Percentiles rank a stretch among this genome's conserved stretches.
These are phyloP conservation scores for Microtus richardsoni DNA, from an alignment of 2,113 vertebrate species.

Conservation along the genomic window DNA sequence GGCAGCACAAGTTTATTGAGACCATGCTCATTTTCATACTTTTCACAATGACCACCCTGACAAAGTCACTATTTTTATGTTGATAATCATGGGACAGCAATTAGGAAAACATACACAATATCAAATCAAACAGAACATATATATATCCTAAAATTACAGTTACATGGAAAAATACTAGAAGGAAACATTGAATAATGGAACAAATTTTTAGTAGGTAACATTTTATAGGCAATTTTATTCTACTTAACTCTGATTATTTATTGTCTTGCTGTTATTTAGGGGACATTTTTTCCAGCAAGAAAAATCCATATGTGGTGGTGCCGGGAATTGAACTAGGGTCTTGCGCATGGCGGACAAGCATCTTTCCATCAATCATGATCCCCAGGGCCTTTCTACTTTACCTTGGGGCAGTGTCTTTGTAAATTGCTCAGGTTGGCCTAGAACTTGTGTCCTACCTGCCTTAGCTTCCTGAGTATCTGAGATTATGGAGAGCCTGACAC, in stretches of 20 bases:
- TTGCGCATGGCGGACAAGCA: background rate
- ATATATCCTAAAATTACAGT: background rate
- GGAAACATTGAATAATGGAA: background rate
- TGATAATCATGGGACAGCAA: constrained; percentile 6
- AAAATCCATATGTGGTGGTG: background rate
- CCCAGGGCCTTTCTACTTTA: background rate
- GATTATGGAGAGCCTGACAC: background rate
- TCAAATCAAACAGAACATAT: background rate
- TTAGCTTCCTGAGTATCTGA: background rate
- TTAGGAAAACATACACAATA: constrained; percentile 39
- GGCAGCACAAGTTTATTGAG: background rate
- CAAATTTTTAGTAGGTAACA: background rate
- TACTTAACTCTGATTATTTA: background rate
- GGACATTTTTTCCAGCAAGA: background rate
- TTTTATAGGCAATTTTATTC: constrained; percentile 8
- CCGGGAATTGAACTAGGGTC: background rate
- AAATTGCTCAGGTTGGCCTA: background rate
- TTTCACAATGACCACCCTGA: background rate
- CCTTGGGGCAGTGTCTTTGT: background rate
- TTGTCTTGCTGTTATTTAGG: background rate
- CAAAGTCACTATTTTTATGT: background rate
- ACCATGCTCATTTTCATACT: background rate
- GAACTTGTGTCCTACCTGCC: background rate
- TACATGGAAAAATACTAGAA: constrained; percentile 9
- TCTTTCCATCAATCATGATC: background rate